Evolutionary conservation across 2,797 vertebrate species (phyloP).

Genomic region (Enteromius radiatus): DNA sequence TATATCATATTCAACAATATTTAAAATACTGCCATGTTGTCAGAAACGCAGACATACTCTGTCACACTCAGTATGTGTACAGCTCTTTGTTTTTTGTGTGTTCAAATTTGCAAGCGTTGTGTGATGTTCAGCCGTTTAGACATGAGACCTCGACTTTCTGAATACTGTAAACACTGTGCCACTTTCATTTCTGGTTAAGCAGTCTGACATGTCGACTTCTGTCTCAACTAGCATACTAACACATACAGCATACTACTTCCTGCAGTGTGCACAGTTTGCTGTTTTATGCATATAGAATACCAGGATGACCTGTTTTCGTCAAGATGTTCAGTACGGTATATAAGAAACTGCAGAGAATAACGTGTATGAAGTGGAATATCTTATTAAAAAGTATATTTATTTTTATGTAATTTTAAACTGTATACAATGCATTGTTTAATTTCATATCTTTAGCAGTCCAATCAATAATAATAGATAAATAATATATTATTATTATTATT

Average conservation of each 20-base stretch:
- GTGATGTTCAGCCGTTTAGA: not conserved
- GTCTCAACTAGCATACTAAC: not conserved
- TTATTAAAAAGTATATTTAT: not conserved
- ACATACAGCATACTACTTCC: too few species aligned
- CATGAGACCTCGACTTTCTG: not conserved
- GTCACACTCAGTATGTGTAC: not conserved
- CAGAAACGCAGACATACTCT: not conserved
- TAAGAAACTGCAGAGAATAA: not conserved
- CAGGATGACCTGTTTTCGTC: not conserved
- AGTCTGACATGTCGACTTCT: not conserved
- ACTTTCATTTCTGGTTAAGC: slow-evolving; percentile 9
- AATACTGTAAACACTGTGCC: slow-evolving; percentile 1
- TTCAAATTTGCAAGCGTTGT: not conserved
- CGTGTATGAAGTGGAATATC: not conserved
- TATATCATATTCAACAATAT: slow-evolving; percentile 25
- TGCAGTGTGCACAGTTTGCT: not conserved
- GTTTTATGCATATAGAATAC: not conserved
- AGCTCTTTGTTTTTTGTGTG: not conserved
- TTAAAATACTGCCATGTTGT: slow-evolving; percentile 38
- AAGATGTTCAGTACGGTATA: not conserved
- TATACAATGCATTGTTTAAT: not conserved
- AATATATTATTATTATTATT: not conserved
- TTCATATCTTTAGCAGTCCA: not conserved
- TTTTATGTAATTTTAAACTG: not conserved
- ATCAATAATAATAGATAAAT: not conserved